phyloP scores from a whole-genome alignment of 2,888 invertebrate species.

The Mimumesa dahlbomi region DNA sequence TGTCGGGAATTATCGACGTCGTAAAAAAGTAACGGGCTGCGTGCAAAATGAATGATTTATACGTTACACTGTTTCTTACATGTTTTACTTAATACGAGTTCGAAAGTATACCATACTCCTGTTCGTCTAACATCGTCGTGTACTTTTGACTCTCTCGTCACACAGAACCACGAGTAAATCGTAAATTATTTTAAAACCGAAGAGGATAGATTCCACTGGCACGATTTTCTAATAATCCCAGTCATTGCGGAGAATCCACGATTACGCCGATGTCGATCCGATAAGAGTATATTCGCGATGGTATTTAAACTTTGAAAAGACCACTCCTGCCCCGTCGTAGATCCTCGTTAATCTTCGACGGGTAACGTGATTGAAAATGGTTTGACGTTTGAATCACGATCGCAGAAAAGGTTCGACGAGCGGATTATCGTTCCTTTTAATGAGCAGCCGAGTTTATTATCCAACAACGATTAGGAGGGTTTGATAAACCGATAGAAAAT shows the following conservation, averaged over 20 bases:
- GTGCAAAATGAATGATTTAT: too few relatives aligned
- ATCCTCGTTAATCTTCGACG: constrained; percentile 51
- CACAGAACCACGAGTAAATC: too few relatives aligned
- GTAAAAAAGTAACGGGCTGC: too few relatives aligned
- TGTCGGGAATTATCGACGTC: too few relatives aligned
- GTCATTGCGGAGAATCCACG: constrained; percentile 12
- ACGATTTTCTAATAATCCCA: constrained; percentile 9
- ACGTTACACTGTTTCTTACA: too few relatives aligned
- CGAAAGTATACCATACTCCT: too few relatives aligned
- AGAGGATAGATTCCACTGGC: too few relatives aligned
- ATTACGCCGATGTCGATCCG: constrained; percentile 46
- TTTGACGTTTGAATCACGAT: constrained; percentile 57
- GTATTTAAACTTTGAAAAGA: constrained; percentile 46
- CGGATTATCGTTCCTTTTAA: constrained; percentile 51
- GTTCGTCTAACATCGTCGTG: too few relatives aligned
- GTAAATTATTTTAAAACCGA: too few relatives aligned
- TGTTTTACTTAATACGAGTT: too few relatives aligned
- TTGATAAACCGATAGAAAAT: constrained; percentile 55
- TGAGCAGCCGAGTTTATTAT: constrained; percentile 49
- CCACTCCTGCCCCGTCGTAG: constrained; percentile 31
- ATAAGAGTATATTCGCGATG: constrained; percentile 48
- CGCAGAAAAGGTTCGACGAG: constrained; percentile 25
- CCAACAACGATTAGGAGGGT: constrained; percentile 43
- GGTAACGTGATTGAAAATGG: constrained; percentile 47
- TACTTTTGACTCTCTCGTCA: too few relatives aligned